These are phyloP conservation scores for Apoda limacodes DNA, from an alignment of 2,888 invertebrate species.

Conservation along the genomic window DNA sequence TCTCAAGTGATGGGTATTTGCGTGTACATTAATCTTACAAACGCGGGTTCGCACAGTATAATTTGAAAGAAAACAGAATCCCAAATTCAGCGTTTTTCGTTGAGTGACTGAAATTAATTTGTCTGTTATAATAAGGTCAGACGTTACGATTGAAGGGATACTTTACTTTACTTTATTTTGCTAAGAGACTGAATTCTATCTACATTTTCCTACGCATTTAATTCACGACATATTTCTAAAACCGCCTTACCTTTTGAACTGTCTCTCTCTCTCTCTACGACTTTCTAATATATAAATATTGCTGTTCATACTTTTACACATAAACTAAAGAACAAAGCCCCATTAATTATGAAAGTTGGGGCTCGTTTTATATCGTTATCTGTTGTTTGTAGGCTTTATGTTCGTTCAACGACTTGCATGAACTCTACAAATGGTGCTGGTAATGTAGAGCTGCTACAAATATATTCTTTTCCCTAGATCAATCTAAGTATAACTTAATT, in stretches of 20 bases:
- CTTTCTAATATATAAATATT: not conserved
- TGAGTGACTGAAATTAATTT: not conserved
- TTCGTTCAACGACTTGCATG: conserved; percentile 12
- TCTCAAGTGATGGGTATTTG: conserved; percentile 29
- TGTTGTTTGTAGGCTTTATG: conserved; percentile 7
- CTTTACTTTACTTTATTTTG: no score
- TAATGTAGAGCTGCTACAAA: no score
- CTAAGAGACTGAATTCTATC: no score
- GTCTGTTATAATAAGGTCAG: conserved; percentile 18
- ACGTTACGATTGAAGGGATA: no score
- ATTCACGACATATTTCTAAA: no score
- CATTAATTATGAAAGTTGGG: not conserved
- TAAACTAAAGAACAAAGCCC: not conserved
- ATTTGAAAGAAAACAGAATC: conserved; percentile 58
- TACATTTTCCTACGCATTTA: no score
- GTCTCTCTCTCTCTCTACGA: no score
- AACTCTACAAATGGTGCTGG: conserved; percentile 12
- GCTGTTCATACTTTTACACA: not conserved
- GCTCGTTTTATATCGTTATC: conserved; percentile 5
- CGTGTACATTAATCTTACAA: conserved; percentile 29
- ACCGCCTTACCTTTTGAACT: no score
- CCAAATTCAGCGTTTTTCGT: conserved; percentile 22
- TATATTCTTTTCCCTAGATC: no score
- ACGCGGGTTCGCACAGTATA: conserved; percentile 38
- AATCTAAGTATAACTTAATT: no score